Evolutionary conservation across 2,797 vertebrate species (phyloP), one percentile per base, ranked within the genome.

Genomic region (Naso thynnoides): DNA sequence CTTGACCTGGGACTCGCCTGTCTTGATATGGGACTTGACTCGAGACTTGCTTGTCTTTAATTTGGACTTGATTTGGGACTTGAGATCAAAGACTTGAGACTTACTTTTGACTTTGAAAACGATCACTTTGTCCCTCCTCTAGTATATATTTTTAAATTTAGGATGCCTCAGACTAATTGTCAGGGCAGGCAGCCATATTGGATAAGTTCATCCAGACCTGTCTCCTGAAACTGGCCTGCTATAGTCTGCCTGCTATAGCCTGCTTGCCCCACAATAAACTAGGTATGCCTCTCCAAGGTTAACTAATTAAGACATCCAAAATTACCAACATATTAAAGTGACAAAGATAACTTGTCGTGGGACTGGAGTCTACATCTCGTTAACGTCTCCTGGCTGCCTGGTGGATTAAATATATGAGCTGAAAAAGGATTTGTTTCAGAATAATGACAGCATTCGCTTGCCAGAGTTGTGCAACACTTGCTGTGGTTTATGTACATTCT

Each of bases 401-500:
- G 63, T 54, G 47, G 65, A 66, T 52, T 67, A 76, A 79, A 76
- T 81, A 78, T 67, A 83, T 71, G 56, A 60, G 39, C 45, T 19
- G 41, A 86, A 85, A 89, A 75, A 31, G 61, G 70, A 86, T 88
- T 93, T 90, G 86, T 87, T 84, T 86, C 59, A 85, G 84, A 91
- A 90, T 92, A 88, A 91, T 90, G 80, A 88, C 83, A 86, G 86
- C 81, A 84, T 89, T 92, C 53, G 78, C 83, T 85, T 86, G 85
- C 79, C 89, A 89, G 87, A 84, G 76, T 84, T 86, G 87, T 86
- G 90, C 89, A 92, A 93, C 88, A 91, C 89, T 93, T 91, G 86
- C 94, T 87, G 86, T 89, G 90, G 90, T 94, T 94, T 94, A 94
- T 90, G 78, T 76, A 81, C 79, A 79, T 91, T 89, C 88, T 95